Evolutionary conservation across 1,140 invertebrate genomes (phyloP).

Genomic region (Papilio glaucus): DNA sequence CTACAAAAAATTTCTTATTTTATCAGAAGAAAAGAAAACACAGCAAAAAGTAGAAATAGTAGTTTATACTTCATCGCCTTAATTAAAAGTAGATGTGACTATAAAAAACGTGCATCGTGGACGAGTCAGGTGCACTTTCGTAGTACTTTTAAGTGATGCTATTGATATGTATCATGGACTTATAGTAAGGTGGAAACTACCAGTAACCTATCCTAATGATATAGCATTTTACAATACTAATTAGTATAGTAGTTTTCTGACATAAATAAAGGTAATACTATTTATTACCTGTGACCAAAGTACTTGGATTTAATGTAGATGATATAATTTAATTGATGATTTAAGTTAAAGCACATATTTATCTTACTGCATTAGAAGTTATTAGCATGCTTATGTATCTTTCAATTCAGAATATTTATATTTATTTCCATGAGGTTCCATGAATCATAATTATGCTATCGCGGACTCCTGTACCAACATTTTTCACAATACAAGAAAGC

Average conservation of each 20-base stretch:
- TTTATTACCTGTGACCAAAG: no score
- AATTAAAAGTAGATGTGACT: conserved; percentile 43
- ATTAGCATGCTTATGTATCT: no score
- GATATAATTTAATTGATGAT: no score
- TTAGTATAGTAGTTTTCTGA: no score
- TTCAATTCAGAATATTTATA: no score
- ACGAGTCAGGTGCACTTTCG: conserved; percentile 45
- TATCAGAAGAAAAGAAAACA: conserved; percentile 41
- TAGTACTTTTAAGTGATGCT: conserved; percentile 29
- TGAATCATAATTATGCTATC: neutral
- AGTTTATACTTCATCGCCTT: conserved; percentile 33
- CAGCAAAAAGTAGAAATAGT: conserved; percentile 41
- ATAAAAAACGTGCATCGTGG: conserved; percentile 26
- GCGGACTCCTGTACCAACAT: neutral
- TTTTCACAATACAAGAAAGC: neutral
- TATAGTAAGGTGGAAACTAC: neutral
- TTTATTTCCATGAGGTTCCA: no score
- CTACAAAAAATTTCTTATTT: neutral
- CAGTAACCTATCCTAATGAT: no score
- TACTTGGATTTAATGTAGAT: no score
- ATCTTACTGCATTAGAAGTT: no score
- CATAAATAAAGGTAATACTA: no score
- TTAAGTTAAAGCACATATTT: no score
- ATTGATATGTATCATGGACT: conserved; percentile 12
- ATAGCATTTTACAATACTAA: no score